phyloP scores from a whole-genome alignment of 2,888 invertebrate species.

The Dryobota labecula region DNA sequence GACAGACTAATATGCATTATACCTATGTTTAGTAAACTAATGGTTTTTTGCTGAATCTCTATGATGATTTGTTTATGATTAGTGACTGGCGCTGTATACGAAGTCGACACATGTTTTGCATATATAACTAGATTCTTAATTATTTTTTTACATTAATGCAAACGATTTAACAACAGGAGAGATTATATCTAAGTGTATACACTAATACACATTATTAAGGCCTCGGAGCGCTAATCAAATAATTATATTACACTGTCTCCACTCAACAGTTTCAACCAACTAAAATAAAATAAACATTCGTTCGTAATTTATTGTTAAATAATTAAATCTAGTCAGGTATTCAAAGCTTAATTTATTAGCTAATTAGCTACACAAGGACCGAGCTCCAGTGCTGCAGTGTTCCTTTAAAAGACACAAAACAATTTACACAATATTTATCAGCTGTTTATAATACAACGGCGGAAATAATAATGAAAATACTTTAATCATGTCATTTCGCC shows the following conservation, averaged over 20 bases:
- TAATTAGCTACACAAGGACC: conserved; percentile 67
- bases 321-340: conserved; percentile 78
- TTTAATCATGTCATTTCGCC: background rate
- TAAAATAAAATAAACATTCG: conserved; percentile 31
- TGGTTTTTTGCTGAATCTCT: conserved; percentile 13
- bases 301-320: conserved; percentile 61
- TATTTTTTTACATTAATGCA: conserved; percentile 12
- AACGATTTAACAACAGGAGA: conserved; percentile 23
- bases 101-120: conserved; percentile 4
- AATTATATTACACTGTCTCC: conserved; percentile 51
- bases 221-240: conserved; percentile 37
- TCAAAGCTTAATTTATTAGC: conserved; percentile 69
- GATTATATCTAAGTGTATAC: conserved; percentile 16
- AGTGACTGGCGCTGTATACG: conserved; percentile 8
- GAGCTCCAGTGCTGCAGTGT: conserved; percentile 54
- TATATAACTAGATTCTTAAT: conserved; percentile 30
- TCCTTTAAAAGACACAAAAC: conserved; percentile 51
- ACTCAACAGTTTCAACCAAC: conserved; percentile 48
- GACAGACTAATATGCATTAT: conserved; percentile 47
- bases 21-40: conserved; percentile 19
- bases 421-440: conserved; percentile 58
- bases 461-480: conserved; percentile 42
- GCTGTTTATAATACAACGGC: conserved; percentile 48
- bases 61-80: conserved; percentile 10
- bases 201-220: conserved; percentile 45